A percentile compares a stretch with the other conserved stretches of the same genome.
Evolutionary conservation across 2,888 invertebrate species (phyloP).

Genomic region (Eledona agricola): DNA sequence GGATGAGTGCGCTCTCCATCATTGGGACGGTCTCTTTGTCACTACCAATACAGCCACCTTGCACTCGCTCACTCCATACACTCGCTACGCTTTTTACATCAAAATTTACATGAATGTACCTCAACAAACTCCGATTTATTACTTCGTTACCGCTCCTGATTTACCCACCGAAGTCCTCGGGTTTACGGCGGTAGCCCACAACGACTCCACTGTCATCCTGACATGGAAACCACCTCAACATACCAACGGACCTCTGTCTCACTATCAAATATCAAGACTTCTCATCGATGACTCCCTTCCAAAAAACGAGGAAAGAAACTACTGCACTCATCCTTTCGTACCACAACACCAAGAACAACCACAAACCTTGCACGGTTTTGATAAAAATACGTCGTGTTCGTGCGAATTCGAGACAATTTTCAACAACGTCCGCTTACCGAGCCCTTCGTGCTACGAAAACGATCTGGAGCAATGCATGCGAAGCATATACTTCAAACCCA

Average conservation of each 20-base stretch:
- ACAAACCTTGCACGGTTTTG: conserved; percentile 4
- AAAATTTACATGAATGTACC: conserved; percentile 63
- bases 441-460: not conserved
- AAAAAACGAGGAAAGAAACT: conserved; percentile 44
- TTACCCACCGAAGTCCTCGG: conserved; percentile 63
- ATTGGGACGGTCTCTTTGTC: conserved; percentile 53
- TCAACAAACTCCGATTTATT: conserved; percentile 68
- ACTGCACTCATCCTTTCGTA: conserved; percentile 43
- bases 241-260: conserved; percentile 55
- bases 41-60: conserved; percentile 50
- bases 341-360: conserved; percentile 3
- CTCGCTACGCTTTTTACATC: conserved; percentile 78
- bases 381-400: no score
- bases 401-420: no score
- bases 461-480: conserved; percentile 2
- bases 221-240: conserved; percentile 69
- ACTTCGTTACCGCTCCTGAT: conserved; percentile 72
- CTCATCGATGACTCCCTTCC: conserved; percentile 38
- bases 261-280: conserved; percentile 57
- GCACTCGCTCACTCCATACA: conserved; percentile 69
- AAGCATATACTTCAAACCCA: not conserved
- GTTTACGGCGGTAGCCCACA: conserved; percentile 53
- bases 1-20: conserved; percentile 51
- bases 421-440: no score
- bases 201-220: conserved; percentile 60